phyloP scores from a whole-genome alignment of 2,888 invertebrate genomes.

The Andrena camellia region DNA sequence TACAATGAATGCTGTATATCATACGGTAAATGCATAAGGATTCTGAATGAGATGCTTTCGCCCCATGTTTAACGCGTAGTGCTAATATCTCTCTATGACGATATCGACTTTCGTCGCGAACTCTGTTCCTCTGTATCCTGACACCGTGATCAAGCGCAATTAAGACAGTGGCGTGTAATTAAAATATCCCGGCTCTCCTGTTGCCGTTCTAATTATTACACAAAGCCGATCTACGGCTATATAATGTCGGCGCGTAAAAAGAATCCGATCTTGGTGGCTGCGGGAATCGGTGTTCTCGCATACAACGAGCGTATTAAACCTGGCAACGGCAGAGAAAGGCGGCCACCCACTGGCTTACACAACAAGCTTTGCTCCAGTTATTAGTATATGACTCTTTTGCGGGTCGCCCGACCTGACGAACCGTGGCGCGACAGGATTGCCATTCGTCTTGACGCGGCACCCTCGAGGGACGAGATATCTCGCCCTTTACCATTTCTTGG shows the following conservation, averaged over 20 bases:
- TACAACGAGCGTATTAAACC: conserved; percentile 58
- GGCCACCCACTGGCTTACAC: conserved; percentile 82
- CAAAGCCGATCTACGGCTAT: conserved; percentile 33
- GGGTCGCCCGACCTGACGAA: conserved; percentile 61
- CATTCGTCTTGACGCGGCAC: conserved; percentile 29
- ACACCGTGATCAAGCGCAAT: conserved; percentile 37
- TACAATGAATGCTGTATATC: no score
- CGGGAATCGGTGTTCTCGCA: conserved; percentile 61
- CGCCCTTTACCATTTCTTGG: no score
- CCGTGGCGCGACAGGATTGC: conserved; percentile 58
- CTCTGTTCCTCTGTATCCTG: conserved; percentile 15
- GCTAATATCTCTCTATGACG: conserved; percentile 22
- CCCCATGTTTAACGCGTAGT: neutral
- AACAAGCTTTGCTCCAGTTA: conserved; percentile 80
- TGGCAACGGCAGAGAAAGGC: conserved; percentile 78
- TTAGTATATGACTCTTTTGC: conserved; percentile 74
- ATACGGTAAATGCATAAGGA: no score
- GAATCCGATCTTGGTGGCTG: conserved; percentile 43
- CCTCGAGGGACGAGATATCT: neutral
- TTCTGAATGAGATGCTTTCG: neutral
- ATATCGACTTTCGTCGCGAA: conserved; percentile 35
- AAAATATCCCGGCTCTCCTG: conserved; percentile 34
- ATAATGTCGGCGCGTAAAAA: conserved; percentile 43
- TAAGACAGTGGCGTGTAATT: conserved; percentile 39
- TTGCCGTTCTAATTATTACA: conserved; percentile 47